phyloP scores from a whole-genome alignment of 2,797 vertebrate species.

The Galaxias olidus region DNA sequence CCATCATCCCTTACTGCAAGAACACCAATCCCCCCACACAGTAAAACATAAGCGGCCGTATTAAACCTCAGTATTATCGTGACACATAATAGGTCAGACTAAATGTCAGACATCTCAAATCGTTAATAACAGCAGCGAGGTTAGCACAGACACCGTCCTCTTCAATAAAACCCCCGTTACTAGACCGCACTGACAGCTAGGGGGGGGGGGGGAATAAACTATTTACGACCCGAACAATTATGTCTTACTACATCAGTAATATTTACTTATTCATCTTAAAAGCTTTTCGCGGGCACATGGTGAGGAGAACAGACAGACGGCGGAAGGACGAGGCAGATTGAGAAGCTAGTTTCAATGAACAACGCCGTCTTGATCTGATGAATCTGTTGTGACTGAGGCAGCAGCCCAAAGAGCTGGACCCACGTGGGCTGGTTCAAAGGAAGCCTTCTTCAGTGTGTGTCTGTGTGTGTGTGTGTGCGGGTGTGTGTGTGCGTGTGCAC shows the following conservation, averaged over 20 bases:
- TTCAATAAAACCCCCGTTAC: slow-evolving; percentile 29
- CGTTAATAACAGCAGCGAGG: slow-evolving; percentile 25
- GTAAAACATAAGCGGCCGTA: no score
- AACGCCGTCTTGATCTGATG: no score
- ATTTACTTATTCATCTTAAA: slow-evolving; percentile 32
- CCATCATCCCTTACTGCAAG: no score
- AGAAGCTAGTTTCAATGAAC: no score
- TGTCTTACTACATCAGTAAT: slow-evolving; percentile 37
- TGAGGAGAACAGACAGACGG: not conserved
- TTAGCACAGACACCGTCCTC: slow-evolving; percentile 10
- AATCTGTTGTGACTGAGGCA: no score
- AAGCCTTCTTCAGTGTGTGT: no score
- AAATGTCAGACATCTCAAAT: slow-evolving; percentile 37
- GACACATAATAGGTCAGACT: slow-evolving; percentile 26
- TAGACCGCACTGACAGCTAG: slow-evolving; percentile 14
- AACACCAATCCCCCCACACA: no score
- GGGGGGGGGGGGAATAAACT: slow-evolving; percentile 35
- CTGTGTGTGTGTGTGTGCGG: no score
- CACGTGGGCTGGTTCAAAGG: no score
- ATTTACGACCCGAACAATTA: slow-evolving; percentile 45
- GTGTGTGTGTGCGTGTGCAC: no score
- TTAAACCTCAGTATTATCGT: slow-evolving; percentile 26
- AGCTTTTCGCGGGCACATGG: slow-evolving; percentile 14
- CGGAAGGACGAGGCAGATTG: no score
- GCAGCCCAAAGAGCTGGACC: no score